Evolutionary conservation across 2,888 invertebrate species (phyloP), one percentile per base, ranked within the genome.

Genomic region (Amitus sp.): DNA sequence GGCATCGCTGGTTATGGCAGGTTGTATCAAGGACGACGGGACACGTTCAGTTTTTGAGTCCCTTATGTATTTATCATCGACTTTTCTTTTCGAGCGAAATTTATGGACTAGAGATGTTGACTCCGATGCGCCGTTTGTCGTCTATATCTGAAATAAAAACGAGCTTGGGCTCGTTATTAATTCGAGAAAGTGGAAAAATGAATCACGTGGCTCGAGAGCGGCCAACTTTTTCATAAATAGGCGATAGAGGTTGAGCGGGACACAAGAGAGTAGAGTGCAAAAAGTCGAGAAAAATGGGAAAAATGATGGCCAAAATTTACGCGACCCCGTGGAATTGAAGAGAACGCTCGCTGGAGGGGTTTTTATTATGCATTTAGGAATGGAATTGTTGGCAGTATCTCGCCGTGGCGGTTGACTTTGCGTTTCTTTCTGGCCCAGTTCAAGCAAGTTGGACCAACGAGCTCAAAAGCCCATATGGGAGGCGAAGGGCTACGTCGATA

Each of bases 331-430:
- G 43, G 53, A 56, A 60, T 56, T 49, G 42, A 34, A 34, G 58
- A 59, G 59, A 63, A 59, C n/a, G n/a, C 53, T 55, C 52, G 56
- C 56, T 53, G 47, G 66, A 59, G 60, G 68, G 66, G 65, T 62
- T 66, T 69, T 71, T 69, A 67, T 69, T 65, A 65, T 72, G 73
- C 76, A 72, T 76, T 77, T 72, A 71, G 75, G 73, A 69, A 75
- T 76, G 74, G n/a, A n/a, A n/a, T n/a, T n/a, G 75, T 77, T 73
- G 72, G 70, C 65, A 70, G 70, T 77, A 77, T 78, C 76, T 77
- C 73, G 72, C 57, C 64, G 66, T 69, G 73, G 70, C 72, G 70
- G 71, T 73, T 70, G 72, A 65, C 77, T 78, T 79, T 78, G 77
- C 79, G 73, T 74, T 75, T 67, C 65, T 69, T 75, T 67, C 65